Evolutionary conservation across 2,888 invertebrate genomes (phyloP).

Genomic region (Beris morrisii): DNA sequence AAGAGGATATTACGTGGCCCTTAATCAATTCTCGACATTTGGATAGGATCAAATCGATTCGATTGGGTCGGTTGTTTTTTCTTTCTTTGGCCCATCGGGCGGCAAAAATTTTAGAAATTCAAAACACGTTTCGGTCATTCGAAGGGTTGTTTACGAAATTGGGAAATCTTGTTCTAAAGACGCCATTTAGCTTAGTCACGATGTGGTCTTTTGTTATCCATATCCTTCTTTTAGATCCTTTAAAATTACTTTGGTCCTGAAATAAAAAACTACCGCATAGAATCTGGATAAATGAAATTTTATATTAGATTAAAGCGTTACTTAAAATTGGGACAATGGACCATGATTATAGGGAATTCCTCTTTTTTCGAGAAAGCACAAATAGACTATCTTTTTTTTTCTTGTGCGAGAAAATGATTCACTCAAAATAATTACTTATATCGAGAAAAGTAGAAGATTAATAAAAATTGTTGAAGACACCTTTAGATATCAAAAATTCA

Average conservation of each 20-base stretch:
- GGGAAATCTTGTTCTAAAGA: slow-evolving; percentile 2
- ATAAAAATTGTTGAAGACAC: too few relatives aligned
- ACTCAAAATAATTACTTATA: too few relatives aligned
- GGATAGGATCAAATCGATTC: slow-evolving; percentile 11
- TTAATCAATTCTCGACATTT: slow-evolving; percentile 24
- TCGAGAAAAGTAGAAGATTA: too few relatives aligned
- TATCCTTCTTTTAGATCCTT: neutral
- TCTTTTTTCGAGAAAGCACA: too few relatives aligned
- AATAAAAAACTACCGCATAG: neutral
- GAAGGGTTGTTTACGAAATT: slow-evolving; percentile 18
- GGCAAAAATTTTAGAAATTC: slow-evolving; percentile 9
- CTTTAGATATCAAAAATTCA: too few relatives aligned
- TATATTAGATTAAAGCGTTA: neutral
- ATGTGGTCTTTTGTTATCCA: neutral
- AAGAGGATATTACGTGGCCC: slow-evolving; percentile 23
- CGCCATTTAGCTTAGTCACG: slow-evolving; percentile 1
- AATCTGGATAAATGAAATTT: slow-evolving; percentile 2
- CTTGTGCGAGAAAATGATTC: too few relatives aligned
- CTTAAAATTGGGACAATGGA: too few relatives aligned
- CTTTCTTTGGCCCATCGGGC: neutral
- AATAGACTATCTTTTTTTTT: too few relatives aligned
- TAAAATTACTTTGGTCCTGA: neutral
- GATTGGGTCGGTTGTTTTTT: neutral
- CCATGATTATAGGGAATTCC: too few relatives aligned
- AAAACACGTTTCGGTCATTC: slow-evolving; percentile 27